Evolutionary conservation across 1,140 invertebrate species (phyloP).

Genomic region (Heliconius himera): DNA sequence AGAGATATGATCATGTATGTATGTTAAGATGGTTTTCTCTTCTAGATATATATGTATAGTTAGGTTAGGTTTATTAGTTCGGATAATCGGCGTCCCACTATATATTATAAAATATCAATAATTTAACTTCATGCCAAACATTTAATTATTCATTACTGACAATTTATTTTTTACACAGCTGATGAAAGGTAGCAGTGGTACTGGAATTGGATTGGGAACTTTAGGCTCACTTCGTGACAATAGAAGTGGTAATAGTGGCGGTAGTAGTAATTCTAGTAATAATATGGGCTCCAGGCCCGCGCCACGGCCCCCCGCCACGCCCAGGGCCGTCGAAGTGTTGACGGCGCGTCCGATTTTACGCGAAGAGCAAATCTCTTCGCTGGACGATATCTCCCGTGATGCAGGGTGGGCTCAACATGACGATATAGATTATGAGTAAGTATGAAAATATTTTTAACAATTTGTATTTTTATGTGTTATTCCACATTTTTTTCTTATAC

Average conservation of each 20-base stretch:
- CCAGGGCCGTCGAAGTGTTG: constrained; percentile 70
- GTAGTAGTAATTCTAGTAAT: constrained; percentile 45
- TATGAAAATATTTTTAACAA: constrained; percentile 27
- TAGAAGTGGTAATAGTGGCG: constrained; percentile 51
- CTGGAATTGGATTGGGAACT: constrained; percentile 68
- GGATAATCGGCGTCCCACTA: too few species aligned
- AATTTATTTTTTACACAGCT: constrained; percentile 52
- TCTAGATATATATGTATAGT: too few species aligned
- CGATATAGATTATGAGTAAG: constrained; percentile 96
- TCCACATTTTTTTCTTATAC: too few species aligned
- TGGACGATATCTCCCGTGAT: constrained; percentile 95
- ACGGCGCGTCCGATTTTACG: constrained; percentile 91
- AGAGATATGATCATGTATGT: too few species aligned
- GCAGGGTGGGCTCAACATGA: constrained; percentile 95
- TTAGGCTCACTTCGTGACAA: constrained; percentile 64
- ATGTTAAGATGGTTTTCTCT: too few species aligned
- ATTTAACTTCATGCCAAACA: not conserved
- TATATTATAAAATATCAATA: not conserved
- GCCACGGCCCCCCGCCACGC: constrained; percentile 61
- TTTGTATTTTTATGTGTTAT: too few species aligned
- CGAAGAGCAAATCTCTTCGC: constrained; percentile 94
- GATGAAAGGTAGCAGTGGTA: constrained; percentile 78
- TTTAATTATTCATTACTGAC: not conserved
- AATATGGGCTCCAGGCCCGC: constrained; percentile 46
- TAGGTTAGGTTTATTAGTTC: not conserved